Evolutionary conservation across 2,888 invertebrate genomes (phyloP).

Genomic region (Amphipyra berbera): DNA sequence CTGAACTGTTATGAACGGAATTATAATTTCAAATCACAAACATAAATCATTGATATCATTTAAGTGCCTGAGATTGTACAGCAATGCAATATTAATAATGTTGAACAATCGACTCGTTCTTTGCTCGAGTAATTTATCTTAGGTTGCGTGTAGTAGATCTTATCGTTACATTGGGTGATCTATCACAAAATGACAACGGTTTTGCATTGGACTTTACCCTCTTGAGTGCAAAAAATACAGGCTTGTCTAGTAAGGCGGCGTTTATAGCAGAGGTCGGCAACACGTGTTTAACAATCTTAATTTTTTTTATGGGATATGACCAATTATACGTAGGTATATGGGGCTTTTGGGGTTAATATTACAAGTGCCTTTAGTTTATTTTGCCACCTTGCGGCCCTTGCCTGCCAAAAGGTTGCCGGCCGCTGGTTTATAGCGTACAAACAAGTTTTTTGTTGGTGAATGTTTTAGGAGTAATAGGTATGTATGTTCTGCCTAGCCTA

Average conservation of each 20-base stretch:
- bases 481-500: too few species aligned
- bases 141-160: slow-evolving; percentile 40
- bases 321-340: too few species aligned
- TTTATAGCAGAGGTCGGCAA: neutral
- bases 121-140: slow-evolving; percentile 42
- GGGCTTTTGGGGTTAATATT: too few species aligned
- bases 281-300: too few species aligned
- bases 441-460: too few species aligned
- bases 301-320: too few species aligned
- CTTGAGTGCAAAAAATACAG: slow-evolving; percentile 29
- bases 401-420: too few species aligned
- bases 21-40: slow-evolving; percentile 8
- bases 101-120: slow-evolving; percentile 38
- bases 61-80: slow-evolving; percentile 12
- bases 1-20: neutral
- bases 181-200: slow-evolving; percentile 47
- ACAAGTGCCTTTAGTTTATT: too few species aligned
- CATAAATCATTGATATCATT: slow-evolving; percentile 31
- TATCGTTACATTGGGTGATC: slow-evolving; percentile 61
- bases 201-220: slow-evolving; percentile 49
- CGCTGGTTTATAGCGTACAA: neutral
- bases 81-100: slow-evolving; percentile 25
- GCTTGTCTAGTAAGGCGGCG: neutral
- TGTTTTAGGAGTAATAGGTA: too few species aligned
- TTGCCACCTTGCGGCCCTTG: too few species aligned